Evolutionary conservation across 2,888 invertebrate genomes (phyloP).

Genomic region (Muschampia staudingeri): DNA sequence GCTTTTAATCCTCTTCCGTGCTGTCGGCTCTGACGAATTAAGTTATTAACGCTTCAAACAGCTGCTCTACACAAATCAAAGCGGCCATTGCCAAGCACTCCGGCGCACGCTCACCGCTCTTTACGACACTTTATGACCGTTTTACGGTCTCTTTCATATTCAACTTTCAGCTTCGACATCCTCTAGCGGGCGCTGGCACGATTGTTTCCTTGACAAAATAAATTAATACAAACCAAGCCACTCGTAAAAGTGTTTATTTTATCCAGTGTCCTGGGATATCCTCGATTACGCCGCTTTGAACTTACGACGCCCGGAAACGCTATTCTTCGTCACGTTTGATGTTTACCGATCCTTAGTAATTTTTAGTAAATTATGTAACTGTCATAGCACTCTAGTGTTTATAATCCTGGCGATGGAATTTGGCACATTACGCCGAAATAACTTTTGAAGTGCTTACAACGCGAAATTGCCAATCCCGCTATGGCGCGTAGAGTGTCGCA

Average conservation of each 20-base stretch:
- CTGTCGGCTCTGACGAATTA: slow-evolving; percentile 90
- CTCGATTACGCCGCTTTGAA: slow-evolving; percentile 85
- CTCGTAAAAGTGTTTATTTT: slow-evolving; percentile 79
- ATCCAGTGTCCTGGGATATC: slow-evolving; percentile 77
- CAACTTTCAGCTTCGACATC: slow-evolving; percentile 82
- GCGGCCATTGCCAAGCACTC: slow-evolving; percentile 81
- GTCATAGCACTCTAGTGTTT: slow-evolving; percentile 75
- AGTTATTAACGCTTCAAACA: slow-evolving; percentile 90
- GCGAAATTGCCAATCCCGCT: slow-evolving; percentile 75
- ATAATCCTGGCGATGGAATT: slow-evolving; percentile 31
- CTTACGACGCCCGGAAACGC: slow-evolving; percentile 73
- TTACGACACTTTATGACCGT: slow-evolving; percentile 85
- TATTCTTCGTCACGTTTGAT: slow-evolving; percentile 82
- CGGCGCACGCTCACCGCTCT: slow-evolving; percentile 75
- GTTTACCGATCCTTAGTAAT: slow-evolving; percentile 75
- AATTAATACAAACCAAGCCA: slow-evolving; percentile 79
- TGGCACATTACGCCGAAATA: slow-evolving; percentile 70
- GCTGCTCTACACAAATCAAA: slow-evolving; percentile 91
- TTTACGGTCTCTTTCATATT: slow-evolving; percentile 89
- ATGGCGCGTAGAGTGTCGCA: slow-evolving; percentile 59
- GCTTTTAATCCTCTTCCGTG: slow-evolving; percentile 83
- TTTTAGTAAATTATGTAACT: slow-evolving; percentile 79
- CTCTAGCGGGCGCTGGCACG: slow-evolving; percentile 71
- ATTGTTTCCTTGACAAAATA: slow-evolving; percentile 88
- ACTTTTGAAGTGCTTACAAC: slow-evolving; percentile 78